Evolutionary conservation across 2,888 invertebrate species (phyloP), one percentile per base, ranked within the genome.

Genomic region (Chesias legatella): DNA sequence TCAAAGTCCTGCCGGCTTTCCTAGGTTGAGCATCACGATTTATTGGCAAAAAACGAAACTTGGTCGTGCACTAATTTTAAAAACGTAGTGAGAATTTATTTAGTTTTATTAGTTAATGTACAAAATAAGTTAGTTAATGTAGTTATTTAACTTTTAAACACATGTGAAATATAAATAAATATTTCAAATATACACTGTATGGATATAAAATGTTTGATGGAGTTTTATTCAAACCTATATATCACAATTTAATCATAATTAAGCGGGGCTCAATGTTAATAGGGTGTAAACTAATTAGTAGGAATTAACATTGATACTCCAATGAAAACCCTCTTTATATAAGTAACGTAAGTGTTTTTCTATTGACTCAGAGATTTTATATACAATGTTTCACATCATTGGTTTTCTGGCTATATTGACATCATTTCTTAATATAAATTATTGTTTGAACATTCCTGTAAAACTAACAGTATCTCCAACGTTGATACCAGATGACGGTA

Each of bases 1-100:
- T 88, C 35, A 73, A 65, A 53, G 85, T 88, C 1, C 60, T 88
- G 1, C 88, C 88, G 0, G 85, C 84, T 3, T 88, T 68, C 60
- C 78, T 88, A 13, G 88, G 88, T 41, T 88, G 53, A 77, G 51
- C 10, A 6, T 9, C 22, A 33, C 29, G 10, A 7, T 10, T 7
- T 6, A 17, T 1, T 9, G 24, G 7, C 20, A n/a, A 11, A 29
- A 33, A 29, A 20, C 8, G 27, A 34, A 22, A 21, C 23, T 22
- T 21, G 43, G 27, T 35, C 21, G 9, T 8, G 24, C 21, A 31
- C 29, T 32, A 38, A 10, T 36, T 30, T 8, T 23, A 38, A 26
- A 5, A 37, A n/a, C 10, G 10, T 20, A 44, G 10, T 33, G 22
- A 48, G 50, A 58, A 46, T 52, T 53, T 53, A 38, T 48, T 50